Conservation (phyloP, 2,797 vertebrate genomes). For the Lepus oiostolus region DNA sequence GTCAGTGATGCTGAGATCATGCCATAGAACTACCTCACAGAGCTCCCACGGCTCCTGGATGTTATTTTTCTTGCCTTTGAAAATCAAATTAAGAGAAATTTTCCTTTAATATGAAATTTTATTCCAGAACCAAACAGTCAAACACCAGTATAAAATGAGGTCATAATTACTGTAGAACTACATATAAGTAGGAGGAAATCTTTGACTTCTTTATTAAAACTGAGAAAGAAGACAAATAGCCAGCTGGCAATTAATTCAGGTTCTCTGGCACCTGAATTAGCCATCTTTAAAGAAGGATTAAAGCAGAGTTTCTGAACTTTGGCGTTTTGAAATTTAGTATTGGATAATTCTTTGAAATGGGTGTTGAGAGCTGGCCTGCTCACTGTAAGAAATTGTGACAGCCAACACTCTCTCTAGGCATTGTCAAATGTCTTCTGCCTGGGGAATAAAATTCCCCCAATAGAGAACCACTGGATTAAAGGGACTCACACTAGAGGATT, state of each 20-base stretch:
- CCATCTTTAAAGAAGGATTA: neutral
- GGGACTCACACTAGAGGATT: neutral
- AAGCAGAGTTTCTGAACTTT: neutral
- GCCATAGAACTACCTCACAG: neutral
- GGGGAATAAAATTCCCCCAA: neutral
- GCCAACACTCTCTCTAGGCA: neutral
- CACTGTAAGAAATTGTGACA: neutral
- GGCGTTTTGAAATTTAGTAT: neutral
- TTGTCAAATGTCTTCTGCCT: neutral
- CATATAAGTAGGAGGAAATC: neutral
- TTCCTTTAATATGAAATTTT: neutral
- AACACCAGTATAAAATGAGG: neutral
- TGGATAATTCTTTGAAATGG: neutral
- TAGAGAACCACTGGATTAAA: neutral
- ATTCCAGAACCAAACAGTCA: neutral
- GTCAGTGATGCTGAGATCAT: neutral
- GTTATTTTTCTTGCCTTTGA: neutral
- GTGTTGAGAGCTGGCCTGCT: neutral
- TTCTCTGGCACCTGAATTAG: neutral
- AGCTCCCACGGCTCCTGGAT: accelerated
- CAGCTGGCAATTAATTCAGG: neutral
- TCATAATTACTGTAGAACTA: neutral
- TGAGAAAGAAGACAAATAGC: neutral
- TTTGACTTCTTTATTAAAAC: neutral
- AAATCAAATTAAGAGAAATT: neutral